Conservation (phyloP, 2,113 vertebrate genomes). For the Nicator chloris region DNA sequence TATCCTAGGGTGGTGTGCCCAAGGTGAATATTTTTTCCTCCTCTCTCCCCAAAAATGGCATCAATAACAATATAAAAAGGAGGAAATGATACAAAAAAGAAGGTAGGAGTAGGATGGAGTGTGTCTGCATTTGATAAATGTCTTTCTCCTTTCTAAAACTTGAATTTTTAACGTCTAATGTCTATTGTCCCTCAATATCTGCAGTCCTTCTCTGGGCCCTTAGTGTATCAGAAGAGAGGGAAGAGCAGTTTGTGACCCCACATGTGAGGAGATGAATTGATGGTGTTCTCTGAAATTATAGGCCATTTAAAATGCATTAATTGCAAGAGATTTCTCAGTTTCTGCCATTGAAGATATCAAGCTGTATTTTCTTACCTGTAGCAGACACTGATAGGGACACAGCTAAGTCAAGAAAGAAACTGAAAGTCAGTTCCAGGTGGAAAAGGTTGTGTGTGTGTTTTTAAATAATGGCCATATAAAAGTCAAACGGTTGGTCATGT, state of each 20-base stretch:
- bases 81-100: not conserved
- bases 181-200: not conserved
- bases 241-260: not conserved
- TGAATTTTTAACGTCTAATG: not conserved
- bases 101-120: not conserved
- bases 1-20: not conserved
- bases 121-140: not conserved
- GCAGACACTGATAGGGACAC: not conserved
- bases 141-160: not conserved
- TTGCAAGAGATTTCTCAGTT: not conserved
- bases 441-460: not conserved
- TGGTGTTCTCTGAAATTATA: not conserved
- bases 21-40: not conserved
- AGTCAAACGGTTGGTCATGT: not conserved
- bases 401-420: not conserved
- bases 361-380: not conserved
- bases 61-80: not conserved
- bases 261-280: not conserved
- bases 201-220: not conserved
- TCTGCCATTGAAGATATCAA: not conserved
- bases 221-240: not conserved
- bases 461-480: not conserved
- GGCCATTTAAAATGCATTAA: not conserved
- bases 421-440: not conserved
- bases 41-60: not conserved